phyloP scores from a whole-genome alignment of 2,797 vertebrate species.

The Hylomyscus alleni region DNA sequence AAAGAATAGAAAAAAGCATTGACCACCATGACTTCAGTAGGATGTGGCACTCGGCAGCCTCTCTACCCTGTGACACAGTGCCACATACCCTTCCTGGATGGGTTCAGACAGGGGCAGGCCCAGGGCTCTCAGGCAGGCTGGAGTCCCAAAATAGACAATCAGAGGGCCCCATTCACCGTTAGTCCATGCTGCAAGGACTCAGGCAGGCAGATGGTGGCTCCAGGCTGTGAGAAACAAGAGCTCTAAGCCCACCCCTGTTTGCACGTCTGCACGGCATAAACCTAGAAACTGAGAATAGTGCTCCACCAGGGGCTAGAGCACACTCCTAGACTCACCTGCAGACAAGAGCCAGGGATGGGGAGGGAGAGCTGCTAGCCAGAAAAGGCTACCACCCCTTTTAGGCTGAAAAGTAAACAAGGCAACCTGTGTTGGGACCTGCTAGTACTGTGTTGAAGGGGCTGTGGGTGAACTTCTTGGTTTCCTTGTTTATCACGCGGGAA shows the following conservation, averaged over 20 bases:
- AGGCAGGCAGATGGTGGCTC: not conserved
- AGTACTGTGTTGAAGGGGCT: not conserved
- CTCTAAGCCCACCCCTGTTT: rapidly evolving
- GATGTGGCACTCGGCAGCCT: not conserved
- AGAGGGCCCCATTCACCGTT: rapidly evolving
- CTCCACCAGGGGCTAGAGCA: not conserved
- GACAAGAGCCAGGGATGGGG: not conserved
- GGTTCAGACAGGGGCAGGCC: too few species aligned
- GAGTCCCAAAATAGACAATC: not conserved
- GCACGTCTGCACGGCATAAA: not conserved
- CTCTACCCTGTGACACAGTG: not conserved
- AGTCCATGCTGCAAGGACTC: not conserved
- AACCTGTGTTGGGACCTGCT: rapidly evolving
- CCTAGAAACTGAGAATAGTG: slow-evolving; percentile 49
- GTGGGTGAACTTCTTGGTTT: not conserved
- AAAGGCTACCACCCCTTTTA: not conserved
- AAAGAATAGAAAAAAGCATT: not conserved
- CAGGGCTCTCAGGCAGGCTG: not conserved
- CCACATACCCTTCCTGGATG: not conserved
- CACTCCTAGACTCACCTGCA: slow-evolving; percentile 11
- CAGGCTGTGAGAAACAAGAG: not conserved
- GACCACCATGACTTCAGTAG: rapidly evolving
- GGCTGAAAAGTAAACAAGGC: rapidly evolving
- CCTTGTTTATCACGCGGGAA: not conserved
- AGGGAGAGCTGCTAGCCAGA: not conserved